These are phyloP conservation scores for Labeo calbasu DNA, from an alignment of 2,797 vertebrate genomes.

Conservation along the genomic window DNA sequence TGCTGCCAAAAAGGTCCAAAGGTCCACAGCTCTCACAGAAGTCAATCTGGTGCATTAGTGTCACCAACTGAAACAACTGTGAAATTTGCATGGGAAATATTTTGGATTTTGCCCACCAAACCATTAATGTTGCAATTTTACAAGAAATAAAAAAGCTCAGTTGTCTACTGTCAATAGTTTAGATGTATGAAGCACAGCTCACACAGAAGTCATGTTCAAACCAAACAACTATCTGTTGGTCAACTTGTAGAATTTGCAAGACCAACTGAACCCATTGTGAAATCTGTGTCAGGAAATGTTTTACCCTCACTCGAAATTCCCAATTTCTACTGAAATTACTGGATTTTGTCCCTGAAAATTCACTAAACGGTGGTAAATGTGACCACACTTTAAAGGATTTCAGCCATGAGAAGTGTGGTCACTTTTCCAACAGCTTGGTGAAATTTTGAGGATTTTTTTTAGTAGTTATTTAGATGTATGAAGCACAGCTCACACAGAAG, in stretches of 20 bases:
- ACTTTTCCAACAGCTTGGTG: too few relatives aligned
- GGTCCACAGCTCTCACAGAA: not conserved
- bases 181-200: not conserved
- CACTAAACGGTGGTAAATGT: too few relatives aligned
- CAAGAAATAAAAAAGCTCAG: not conserved
- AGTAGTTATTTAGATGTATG: too few relatives aligned
- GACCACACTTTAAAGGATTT: too few relatives aligned
- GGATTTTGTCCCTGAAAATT: not conserved
- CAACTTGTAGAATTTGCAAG: not conserved
- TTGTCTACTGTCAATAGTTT: not conserved
- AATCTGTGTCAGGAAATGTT: not conserved
- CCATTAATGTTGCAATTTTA: too few relatives aligned
- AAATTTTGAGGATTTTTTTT: too few relatives aligned
- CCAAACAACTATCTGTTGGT: not conserved
- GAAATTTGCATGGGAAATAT: not conserved
- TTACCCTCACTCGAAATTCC: too few relatives aligned
- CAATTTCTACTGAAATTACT: not conserved
- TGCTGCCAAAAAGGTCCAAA: not conserved
- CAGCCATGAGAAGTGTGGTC: too few relatives aligned
- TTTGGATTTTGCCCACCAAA: not conserved
- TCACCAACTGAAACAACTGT: not conserved
- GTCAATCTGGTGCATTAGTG: not conserved
- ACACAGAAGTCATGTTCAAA: not conserved
- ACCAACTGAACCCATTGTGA: not conserved
- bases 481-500: too few relatives aligned